phyloP scores from a whole-genome alignment of 2,888 invertebrate species.

The Synergus laeviventris region DNA sequence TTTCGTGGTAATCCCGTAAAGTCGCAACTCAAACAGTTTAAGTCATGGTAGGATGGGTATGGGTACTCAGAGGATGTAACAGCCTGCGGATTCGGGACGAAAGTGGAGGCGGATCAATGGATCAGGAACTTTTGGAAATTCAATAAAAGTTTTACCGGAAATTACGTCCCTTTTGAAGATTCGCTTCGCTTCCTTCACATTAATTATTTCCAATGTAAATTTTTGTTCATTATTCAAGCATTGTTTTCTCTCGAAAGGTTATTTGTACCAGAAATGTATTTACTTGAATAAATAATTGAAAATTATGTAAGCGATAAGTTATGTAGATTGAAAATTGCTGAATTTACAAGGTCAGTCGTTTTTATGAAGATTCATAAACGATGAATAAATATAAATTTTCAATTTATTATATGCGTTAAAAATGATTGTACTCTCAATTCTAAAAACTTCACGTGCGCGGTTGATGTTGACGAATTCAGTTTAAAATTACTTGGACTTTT shows the following conservation, averaged over 20 bases:
- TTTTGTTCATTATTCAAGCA: not conserved
- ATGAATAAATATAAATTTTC: too few species aligned
- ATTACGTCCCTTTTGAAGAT: constrained; percentile 40
- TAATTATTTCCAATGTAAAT: not conserved
- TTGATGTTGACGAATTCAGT: not conserved
- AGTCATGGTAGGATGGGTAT: constrained; percentile 62
- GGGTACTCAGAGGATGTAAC: constrained; percentile 61
- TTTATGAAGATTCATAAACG: not conserved
- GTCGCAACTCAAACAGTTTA: constrained; percentile 74
- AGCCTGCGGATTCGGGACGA: constrained; percentile 61
- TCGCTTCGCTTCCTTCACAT: not conserved
- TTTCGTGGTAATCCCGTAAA: constrained; percentile 70
- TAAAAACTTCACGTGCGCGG: too few species aligned
- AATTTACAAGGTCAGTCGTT: not conserved
- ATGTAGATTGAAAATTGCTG: constrained; percentile 44
- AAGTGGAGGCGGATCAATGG: constrained; percentile 53
- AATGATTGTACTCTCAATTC: too few species aligned
- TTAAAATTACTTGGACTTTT: not conserved
- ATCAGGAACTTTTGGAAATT: constrained; percentile 62
- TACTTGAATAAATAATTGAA: not conserved
- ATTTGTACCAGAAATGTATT: not conserved
- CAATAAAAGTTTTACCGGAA: constrained; percentile 42
- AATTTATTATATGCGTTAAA: too few species aligned
- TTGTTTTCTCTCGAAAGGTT: not conserved
- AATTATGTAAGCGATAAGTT: not conserved